Conservation (phyloP, 2,797 vertebrate species). For the Danionella dracula region DNA sequence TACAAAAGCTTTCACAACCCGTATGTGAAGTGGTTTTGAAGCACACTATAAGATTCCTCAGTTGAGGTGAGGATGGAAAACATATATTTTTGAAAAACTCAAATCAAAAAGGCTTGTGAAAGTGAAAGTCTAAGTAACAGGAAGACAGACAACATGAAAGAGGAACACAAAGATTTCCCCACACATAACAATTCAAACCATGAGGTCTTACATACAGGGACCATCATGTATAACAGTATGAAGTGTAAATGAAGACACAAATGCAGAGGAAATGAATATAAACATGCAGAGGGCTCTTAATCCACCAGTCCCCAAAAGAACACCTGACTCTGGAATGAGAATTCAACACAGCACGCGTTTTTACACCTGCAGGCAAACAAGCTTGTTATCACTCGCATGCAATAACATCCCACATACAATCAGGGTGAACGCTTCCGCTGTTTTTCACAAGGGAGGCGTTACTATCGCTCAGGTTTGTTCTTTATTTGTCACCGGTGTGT, state of each 20-base stretch:
- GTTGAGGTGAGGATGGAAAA: slow-evolving; percentile 28
- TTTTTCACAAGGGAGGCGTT: slow-evolving; percentile 47
- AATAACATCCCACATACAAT: not conserved
- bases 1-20: slow-evolving; percentile 61
- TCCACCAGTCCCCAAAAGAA: slow-evolving; percentile 6
- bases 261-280: not conserved
- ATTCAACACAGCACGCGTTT: slow-evolving; percentile 7
- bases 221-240: not conserved
- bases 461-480: not conserved
- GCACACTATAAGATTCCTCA: slow-evolving; percentile 57
- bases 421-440: slow-evolving; percentile 22
- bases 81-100: slow-evolving; percentile 9
- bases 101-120: not conserved
- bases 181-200: not conserved
- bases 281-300: not conserved
- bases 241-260: not conserved
- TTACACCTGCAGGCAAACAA: slow-evolving; percentile 22
- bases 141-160: slow-evolving; percentile 2
- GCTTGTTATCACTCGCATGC: slow-evolving; percentile 24
- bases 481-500: slow-evolving; percentile 15
- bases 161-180: not conserved
- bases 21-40: slow-evolving; percentile 50
- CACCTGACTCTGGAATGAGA: not conserved
- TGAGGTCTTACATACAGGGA: not conserved
- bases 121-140: not conserved